Evolutionary conservation across 2,113 vertebrate genomes (phyloP), one percentile per base, ranked within the genome.

Genomic region (Camelus dromedarius): DNA sequence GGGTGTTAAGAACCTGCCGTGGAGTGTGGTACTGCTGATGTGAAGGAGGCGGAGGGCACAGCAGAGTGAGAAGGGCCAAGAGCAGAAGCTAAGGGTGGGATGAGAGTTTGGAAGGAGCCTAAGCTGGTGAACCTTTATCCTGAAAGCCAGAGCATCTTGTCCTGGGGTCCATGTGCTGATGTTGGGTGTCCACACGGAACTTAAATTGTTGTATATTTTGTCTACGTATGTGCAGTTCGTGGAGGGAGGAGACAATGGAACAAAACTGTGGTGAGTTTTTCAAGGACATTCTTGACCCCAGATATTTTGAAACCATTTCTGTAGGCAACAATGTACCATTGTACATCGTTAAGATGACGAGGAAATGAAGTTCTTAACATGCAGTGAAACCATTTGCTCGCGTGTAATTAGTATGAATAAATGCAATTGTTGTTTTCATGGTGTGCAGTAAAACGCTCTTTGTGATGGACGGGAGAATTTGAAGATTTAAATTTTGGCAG

Each of bases 401-500:
- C 60, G 0, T 83, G 77, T 70, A 70, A 91, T 60, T 75, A 52
- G 90, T 28, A 38, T 83, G 50, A 93, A 89, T 93, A 95, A 93
- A 77, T 70, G 58, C 50, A 50, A n/a, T 69, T 83, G 87, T 90
- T 58, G 6, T 66, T 81, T 67, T 66, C 28, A 7, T 80, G n/a
- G 54, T 54, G n/a, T 66, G 2, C 82, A 46, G 64, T 87, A 86
- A 93, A 95, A 67, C 66, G 52, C 20, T 73, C 72, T 83, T 79
- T 95, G 76, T 81, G 91, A 83, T 89, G 70, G 14, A 30, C 54
- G 32, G 58, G 81, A 88, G 56, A 89, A 93, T 54, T 19, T 69
- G 86, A 93, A 96, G 15, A 38, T 56, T 95, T 79, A 80, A 73
- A 64, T 80, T 93, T 93, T 91, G 91, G 67, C 67, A 91, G 60